Base-by-base conservation (phyloP, 2,888 invertebrate species). In the Napeogenes inachia region DNA sequence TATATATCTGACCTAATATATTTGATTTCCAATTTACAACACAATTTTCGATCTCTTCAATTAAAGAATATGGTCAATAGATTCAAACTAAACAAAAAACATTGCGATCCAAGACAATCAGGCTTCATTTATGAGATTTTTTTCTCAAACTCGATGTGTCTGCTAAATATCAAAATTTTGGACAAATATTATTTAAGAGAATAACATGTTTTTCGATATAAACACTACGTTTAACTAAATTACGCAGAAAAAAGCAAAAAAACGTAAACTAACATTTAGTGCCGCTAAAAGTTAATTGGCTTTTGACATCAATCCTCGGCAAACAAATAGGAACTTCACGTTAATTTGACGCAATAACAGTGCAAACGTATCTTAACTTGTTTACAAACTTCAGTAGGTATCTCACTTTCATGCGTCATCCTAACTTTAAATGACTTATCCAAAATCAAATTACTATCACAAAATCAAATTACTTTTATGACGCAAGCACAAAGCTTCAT, bases 341-440 rank as follows among this genome's bases (percentile, higher is more conserved):
- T 30, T 50, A 21, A 47, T 50, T 50, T 50, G 50, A 50, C 30
- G 30, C 30, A 30, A 47, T 21, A 47, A 50, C 50, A 50, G 50
- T 50, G 50, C 30, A 50, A 50, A 50, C 6, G 8, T 21, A 30
- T 8, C 30, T 30, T 30, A 30, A 30, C 30, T 21, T 21, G 30
- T 50, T 13, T 50, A 13, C 21, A 21, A 13, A 1, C 21, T 47
- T 47, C 21, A 5, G 50, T 10, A 50, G 50, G 50, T 50, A 12
- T 50, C 21, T 50, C 50, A 42, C 42, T 42, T 42, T 50, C 50
- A 50, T 47, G 47, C 47, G 47, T 47, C 13, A 47, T 50, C 6
- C 2, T 50, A 50, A 13, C 8, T 50, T 50, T 30, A 10, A 50
- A 30, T 21, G 21, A 6, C 8, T 21, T 30, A 30, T 30, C 30